Evolutionary conservation across 37 sponge, comb jelly and placozoan genomes (phyloP), one percentile per base, ranked within the genome.

Genomic region (Tethya wilhelma): DNA sequence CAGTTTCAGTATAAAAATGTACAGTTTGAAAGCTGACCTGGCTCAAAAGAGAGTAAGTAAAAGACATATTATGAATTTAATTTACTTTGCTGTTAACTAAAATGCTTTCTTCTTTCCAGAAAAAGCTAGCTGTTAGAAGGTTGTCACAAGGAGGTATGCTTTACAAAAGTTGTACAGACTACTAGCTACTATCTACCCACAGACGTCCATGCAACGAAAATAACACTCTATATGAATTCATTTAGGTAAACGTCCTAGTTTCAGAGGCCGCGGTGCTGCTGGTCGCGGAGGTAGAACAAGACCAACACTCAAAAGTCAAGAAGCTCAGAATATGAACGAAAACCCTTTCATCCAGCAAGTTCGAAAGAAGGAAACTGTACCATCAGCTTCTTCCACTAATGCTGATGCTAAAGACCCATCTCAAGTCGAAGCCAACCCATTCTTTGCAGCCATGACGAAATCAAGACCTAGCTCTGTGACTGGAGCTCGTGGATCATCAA

Each of bases 101-200:
- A 34, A 29, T 44, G 22, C 2, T 12, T 29, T 69, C 25, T 6
- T 8, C 14, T 14, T 22, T 78, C 7, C 45, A 85, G 79, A 77
- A 79, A 38, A 79, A 79, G 59, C 75, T 74, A 53, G 87, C 87
- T 23, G 33, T 71, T 9, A 73, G 81, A 36, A 64, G 74, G 29
- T 30, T 79, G 2, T 79, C n/a, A n/a, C n/a, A n/a, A n/a, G n/a
- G n/a, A n/a, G n/a, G n/a, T n/a, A n/a, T n/a, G n/a, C n/a, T n/a
- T n/a, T n/a, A n/a, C n/a, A n/a, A n/a, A n/a, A n/a, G n/a, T n/a
- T n/a, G n/a, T n/a, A n/a, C n/a, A n/a, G n/a, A n/a, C n/a, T n/a
- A n/a, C n/a, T n/a, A n/a, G n/a, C n/a, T n/a, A n/a, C n/a, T n/a
- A n/a, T n/a, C n/a, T n/a, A n/a, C n/a, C n/a, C n/a, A n/a, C n/a